phyloP scores from a whole-genome alignment of 2,113 vertebrate genomes.

The Sceloporus tristichus region DNA sequence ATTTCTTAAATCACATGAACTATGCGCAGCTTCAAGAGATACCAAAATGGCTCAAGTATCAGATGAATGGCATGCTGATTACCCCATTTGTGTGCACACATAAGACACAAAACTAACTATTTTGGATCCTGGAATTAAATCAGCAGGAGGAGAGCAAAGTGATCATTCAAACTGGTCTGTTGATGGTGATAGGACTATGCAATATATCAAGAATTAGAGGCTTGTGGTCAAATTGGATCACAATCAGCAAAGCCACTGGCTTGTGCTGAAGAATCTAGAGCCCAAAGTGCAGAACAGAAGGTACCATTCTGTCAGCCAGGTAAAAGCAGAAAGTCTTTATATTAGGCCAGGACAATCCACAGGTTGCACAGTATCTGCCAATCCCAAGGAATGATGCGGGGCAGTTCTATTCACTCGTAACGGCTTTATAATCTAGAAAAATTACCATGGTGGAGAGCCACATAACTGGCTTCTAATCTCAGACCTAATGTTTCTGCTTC shows the following conservation, averaged over 20 bases:
- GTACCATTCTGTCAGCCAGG: neutral
- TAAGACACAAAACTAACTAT: neutral
- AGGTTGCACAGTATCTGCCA: neutral
- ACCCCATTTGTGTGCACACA: neutral
- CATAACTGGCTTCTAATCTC: neutral
- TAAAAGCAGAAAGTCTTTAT: neutral
- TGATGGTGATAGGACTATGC: constrained; percentile 11
- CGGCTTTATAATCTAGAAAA: neutral
- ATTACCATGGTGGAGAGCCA: neutral
- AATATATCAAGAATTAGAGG: neutral
- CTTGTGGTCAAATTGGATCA: neutral
- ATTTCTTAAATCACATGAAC: constrained; percentile 21
- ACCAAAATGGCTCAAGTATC: neutral
- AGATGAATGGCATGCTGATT: neutral
- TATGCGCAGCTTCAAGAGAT: neutral
- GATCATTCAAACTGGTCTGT: constrained; percentile 58
- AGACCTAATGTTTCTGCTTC: neutral
- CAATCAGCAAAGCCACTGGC: neutral
- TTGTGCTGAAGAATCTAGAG: neutral
- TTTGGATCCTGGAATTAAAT: constrained; percentile 25
- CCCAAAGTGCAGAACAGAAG: neutral
- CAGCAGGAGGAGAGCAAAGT: constrained; percentile 28
- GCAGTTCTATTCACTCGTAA: neutral
- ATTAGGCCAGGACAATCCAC: neutral
- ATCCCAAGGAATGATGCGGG: neutral